phyloP scores from a whole-genome alignment of 1,140 invertebrate species.

The Drosophila repletoides region DNA sequence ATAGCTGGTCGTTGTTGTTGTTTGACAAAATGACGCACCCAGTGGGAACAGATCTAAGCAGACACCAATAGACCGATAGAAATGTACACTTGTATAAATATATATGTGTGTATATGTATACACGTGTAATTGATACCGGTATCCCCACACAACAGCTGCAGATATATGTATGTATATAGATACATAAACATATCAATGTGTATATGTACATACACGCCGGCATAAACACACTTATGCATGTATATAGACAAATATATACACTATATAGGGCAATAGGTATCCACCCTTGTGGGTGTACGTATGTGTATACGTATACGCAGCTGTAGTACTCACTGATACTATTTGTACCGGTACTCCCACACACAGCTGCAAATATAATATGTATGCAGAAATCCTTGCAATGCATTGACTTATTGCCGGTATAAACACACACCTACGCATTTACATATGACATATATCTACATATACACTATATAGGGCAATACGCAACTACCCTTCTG shows the following conservation, averaged over 20 bases:
- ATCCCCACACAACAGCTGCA: no score
- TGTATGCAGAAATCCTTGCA: constrained; percentile 11
- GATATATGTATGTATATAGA: not conserved
- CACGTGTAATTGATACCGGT: not conserved
- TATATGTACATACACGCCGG: no score
- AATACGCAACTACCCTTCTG: no score
- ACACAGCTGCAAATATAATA: no score
- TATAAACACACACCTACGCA: no score
- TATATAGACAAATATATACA: no score
- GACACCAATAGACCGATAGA: constrained; percentile 7
- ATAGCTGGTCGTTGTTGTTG: constrained; percentile 2
- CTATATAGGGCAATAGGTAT: no score
- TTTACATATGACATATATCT: no score
- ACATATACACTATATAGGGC: no score
- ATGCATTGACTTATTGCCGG: not conserved
- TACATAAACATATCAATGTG: not conserved
- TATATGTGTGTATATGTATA: not conserved
- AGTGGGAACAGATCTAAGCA: not conserved
- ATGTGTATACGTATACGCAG: not conserved
- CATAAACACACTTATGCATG: no score
- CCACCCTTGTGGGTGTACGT: not conserved
- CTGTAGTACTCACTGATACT: not conserved
- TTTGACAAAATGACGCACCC: constrained; percentile 27
- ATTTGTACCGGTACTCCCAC: no score
- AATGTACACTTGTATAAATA: not conserved